phyloP scores from a whole-genome alignment of 2,797 vertebrate genomes.

The Microctenopoma lineatum region DNA sequence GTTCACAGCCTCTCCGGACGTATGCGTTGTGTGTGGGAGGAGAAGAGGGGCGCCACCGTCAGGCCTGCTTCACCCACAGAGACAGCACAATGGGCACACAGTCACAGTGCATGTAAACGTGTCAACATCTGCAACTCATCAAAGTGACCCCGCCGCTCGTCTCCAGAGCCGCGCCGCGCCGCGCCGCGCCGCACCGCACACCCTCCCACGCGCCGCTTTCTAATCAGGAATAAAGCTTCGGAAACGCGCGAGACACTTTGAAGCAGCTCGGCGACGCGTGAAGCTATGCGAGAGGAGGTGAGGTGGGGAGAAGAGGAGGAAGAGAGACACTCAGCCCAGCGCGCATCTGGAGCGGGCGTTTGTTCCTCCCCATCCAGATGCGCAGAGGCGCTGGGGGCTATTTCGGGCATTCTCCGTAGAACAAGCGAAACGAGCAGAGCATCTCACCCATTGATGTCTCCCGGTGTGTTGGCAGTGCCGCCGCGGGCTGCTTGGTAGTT shows the following conservation, averaged over 20 bases:
- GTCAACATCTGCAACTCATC: slow-evolving; percentile 85
- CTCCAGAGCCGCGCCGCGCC: slow-evolving; percentile 12
- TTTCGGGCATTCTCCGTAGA: slow-evolving; percentile 35
- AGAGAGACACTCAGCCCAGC: slow-evolving; percentile 41
- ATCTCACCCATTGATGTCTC: slow-evolving; percentile 81
- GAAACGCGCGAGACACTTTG: slow-evolving; percentile 17
- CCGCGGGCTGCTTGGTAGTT: slow-evolving; percentile 51
- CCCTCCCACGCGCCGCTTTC: slow-evolving; percentile 59
- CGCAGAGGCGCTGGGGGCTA: slow-evolving; percentile 55
- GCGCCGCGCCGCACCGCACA: not conserved
- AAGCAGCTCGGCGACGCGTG: slow-evolving; percentile 21
- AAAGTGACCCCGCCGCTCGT: slow-evolving; percentile 47
- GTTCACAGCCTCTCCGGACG: slow-evolving; percentile 3
- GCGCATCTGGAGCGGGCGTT: slow-evolving; percentile 73
- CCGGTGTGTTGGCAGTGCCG: slow-evolving; percentile 59
- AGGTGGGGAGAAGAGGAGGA: slow-evolving; percentile 12
- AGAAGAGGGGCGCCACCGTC: slow-evolving; percentile 25
- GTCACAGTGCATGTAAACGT: slow-evolving; percentile 76
- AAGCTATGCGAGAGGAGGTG: slow-evolving; percentile 38
- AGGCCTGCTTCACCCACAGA: slow-evolving; percentile 50
- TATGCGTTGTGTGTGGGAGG: slow-evolving; percentile 31
- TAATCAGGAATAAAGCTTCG: slow-evolving; percentile 21
- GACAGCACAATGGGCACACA: slow-evolving; percentile 34
- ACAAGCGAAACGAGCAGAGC: not conserved
- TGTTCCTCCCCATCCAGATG: slow-evolving; percentile 72